phyloP scores from a whole-genome alignment of 2,888 invertebrate genomes.

The Zygogramma bicolorata region DNA sequence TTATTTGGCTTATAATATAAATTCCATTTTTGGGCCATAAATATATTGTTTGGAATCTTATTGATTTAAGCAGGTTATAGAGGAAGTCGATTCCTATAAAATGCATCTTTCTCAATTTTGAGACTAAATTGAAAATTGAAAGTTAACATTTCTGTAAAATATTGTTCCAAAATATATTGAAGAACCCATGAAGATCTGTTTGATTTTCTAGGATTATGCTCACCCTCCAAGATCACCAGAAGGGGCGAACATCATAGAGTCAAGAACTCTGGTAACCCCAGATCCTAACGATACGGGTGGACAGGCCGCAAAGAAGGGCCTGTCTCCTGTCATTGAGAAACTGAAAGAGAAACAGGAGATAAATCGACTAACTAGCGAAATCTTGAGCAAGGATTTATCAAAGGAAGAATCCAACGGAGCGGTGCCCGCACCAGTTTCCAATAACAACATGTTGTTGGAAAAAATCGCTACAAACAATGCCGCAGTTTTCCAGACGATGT shows the following conservation, averaged over 20 bases:
- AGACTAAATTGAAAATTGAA: too few relatives aligned
- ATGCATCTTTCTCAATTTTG: too few relatives aligned
- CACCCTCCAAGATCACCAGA: constrained; percentile 25
- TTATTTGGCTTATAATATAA: too few relatives aligned
- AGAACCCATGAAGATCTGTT: background rate
- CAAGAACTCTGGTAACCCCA: background rate
- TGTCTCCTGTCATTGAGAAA: constrained; percentile 50
- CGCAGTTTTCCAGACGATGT: constrained; percentile 77
- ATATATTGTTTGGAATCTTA: too few relatives aligned
- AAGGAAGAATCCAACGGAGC: constrained; percentile 28
- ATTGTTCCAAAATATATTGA: too few relatives aligned
- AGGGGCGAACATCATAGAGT: constrained; percentile 1
- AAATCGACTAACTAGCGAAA: constrained; percentile 50
- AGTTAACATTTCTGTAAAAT: too few relatives aligned
- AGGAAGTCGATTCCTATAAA: too few relatives aligned
- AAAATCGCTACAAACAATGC: constrained; percentile 72
- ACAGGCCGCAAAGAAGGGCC: constrained; percentile 22
- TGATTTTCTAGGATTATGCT: constrained; percentile 22
- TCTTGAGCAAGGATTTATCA: constrained; percentile 53
- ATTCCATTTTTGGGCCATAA: too few relatives aligned
- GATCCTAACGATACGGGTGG: background rate
- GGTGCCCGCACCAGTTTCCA: background rate
- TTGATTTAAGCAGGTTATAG: too few relatives aligned
- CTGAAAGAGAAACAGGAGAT: constrained; percentile 56
- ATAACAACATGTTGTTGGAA: constrained; percentile 64